Conservation (phyloP, 1,140 invertebrate species). For the Bombus pascuorum region DNA sequence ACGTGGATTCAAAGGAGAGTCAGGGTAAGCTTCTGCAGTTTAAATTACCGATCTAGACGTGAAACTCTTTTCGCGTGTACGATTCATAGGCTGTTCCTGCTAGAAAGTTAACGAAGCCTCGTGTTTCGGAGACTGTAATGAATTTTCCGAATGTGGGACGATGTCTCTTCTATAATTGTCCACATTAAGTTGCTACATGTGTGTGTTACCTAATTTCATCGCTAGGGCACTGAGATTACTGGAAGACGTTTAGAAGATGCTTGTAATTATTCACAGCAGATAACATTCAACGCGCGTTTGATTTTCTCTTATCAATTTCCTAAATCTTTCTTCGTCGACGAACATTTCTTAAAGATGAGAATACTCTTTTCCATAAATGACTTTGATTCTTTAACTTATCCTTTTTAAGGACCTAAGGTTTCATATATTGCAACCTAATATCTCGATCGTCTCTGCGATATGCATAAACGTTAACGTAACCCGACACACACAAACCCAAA, state of each 20-base stretch:
- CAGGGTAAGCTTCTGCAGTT: background rate
- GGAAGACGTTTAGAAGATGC: background rate
- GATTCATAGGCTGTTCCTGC: background rate
- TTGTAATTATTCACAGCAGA: background rate
- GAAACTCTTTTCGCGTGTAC: background rate
- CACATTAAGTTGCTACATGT: background rate
- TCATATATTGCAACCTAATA: background rate
- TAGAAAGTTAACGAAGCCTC: conserved; percentile 5
- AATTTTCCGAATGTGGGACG: conserved; percentile 12
- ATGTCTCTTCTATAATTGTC: conserved; percentile 15
- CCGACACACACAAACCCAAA: background rate
- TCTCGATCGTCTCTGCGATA: background rate
- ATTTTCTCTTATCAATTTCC: too few species aligned
- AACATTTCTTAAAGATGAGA: too few species aligned
- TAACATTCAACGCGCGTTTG: background rate
- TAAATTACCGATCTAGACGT: background rate
- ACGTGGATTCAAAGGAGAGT: background rate
- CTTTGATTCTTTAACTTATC: background rate
- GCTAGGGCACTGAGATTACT: background rate
- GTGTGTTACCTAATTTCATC: background rate
- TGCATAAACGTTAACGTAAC: background rate
- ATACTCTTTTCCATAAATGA: too few species aligned
- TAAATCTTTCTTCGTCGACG: too few species aligned
- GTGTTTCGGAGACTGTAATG: background rate
- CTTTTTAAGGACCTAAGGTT: background rate